A percentile compares a stretch with the other conserved stretches of the same genome.
Conservation (phyloP, 2,888 invertebrate species). For the Tachystola acroxantha region DNA sequence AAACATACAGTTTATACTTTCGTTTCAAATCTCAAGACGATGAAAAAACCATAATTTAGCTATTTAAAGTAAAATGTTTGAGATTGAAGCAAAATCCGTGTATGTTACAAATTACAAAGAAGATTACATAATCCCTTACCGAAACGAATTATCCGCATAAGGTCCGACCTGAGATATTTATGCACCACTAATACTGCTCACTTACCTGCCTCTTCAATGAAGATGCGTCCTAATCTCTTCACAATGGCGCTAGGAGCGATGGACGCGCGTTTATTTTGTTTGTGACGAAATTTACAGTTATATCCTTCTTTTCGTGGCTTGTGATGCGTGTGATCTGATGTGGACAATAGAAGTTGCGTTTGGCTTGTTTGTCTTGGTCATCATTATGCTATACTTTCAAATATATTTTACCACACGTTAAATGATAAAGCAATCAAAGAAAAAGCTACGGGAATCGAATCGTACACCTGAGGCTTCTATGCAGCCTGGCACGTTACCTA, state of each 20-base stretch:
- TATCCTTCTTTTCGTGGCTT: constrained; percentile 29
- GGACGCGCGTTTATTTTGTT: constrained; percentile 50
- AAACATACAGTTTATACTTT: too few species aligned
- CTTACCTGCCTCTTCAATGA: constrained; percentile 64
- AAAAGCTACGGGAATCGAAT: too few species aligned
- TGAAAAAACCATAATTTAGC: too few species aligned
- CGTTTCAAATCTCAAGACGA: too few species aligned
- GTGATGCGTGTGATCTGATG: constrained; percentile 41
- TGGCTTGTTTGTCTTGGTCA: not conserved
- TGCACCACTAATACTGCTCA: constrained; percentile 19
- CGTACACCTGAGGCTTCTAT: too few species aligned
- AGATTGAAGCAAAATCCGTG: too few species aligned
- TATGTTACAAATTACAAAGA: constrained; percentile 44
- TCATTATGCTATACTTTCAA: too few species aligned
- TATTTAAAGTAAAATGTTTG: too few species aligned
- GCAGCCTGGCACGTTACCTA: too few species aligned
- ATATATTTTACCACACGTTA: too few species aligned
- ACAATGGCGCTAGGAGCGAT: constrained; percentile 58
- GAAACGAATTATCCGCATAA: constrained; percentile 43
- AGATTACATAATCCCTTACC: constrained; percentile 45
- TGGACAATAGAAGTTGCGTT: constrained; percentile 38
- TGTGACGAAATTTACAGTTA: constrained; percentile 68
- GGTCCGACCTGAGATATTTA: constrained; percentile 34
- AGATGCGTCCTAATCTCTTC: constrained; percentile 43
- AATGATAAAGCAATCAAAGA: too few species aligned